These are phyloP conservation scores for Melopsittacus undulatus DNA, from an alignment of 2,797 vertebrate species.

Conservation along the genomic window DNA sequence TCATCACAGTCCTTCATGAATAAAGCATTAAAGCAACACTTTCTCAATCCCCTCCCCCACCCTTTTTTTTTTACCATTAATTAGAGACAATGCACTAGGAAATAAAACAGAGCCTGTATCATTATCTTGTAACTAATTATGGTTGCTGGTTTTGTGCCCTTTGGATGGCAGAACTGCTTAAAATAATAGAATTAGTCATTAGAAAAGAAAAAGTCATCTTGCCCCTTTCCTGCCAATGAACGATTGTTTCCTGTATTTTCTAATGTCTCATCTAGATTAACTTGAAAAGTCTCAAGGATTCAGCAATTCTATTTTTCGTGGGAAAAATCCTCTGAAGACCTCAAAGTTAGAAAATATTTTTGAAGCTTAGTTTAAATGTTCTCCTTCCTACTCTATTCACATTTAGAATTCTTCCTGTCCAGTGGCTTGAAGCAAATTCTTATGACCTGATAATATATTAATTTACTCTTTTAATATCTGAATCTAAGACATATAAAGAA, in stretches of 20 bases:
- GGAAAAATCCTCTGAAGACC: not conserved
- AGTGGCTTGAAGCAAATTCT: not conserved
- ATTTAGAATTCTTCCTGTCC: not conserved
- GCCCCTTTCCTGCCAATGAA: conserved; percentile 4
- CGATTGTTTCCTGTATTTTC: conserved; percentile 32
- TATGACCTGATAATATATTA: not conserved
- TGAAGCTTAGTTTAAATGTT: not conserved
- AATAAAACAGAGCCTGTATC: not conserved
- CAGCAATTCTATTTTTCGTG: not conserved
- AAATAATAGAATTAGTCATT: conserved; percentile 11
- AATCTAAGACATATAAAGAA: not conserved
- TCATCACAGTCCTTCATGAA: not conserved
- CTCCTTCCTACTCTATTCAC: not conserved
- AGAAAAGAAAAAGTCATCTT: conserved; percentile 36
- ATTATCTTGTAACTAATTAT: not conserved
- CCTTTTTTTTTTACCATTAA: not conserved
- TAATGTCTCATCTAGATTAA: not conserved
- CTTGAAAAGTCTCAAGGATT: not conserved
- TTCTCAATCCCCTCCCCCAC: not conserved
- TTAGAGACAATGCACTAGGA: not conserved
- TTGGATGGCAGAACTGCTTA: not conserved
- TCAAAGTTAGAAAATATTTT: not conserved
- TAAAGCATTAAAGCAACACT: not conserved
- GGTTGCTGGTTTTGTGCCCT: not conserved
- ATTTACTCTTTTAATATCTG: not conserved